Base-by-base conservation (phyloP, 2,113 vertebrate species). In the Hiodon tergisus region DNA sequence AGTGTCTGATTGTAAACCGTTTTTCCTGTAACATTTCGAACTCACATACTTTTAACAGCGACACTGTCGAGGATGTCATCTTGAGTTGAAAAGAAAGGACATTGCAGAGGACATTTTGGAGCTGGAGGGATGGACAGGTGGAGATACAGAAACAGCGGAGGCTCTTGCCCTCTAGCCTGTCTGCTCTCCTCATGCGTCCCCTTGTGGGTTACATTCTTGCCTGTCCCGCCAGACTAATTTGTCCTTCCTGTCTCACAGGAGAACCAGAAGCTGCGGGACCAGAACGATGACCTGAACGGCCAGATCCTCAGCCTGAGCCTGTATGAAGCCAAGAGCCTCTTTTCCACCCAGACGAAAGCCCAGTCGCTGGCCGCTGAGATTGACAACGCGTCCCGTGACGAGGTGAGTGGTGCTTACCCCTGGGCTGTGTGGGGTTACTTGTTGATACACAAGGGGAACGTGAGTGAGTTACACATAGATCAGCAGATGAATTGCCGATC, bases 341-440 rank as follows among this genome's bases (percentile, higher is more conserved):
- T 98, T 80, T 94, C 97, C 75, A 95, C 96, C 0, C 96, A 98
- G 87, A 98, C 96, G 74, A 98, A 98, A 90, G 96, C 96, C 69
- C 96, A 99, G 87, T 98, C 95, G 6, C 84, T 99, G 84, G 97
- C 97, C 69, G 94, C 96, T 0, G 97, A 99, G 88, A 99, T 99
- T 53, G 97, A 98, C 69, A 94, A 94, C 3, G 97, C 96, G 57
- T 96, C 97, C 0, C 93, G 94, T 8, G 97, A 99, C 79, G 94
- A 99, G 94, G 97, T 98, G 89, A 83, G 62, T 31, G 7, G 11
- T 51, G 3, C 9, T 10, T n/a, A 6, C 8, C n/a, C 51, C 57
- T 55, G 61, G 17, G n/a, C 11, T 16, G 61, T 10, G 57, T 60
- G 68, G 31, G 47, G 63, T 9, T 68, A 47, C 4, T 8, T n/a